Base-by-base conservation (phyloP, 2,113 vertebrate genomes). In the Cyprinus carpio region DNA sequence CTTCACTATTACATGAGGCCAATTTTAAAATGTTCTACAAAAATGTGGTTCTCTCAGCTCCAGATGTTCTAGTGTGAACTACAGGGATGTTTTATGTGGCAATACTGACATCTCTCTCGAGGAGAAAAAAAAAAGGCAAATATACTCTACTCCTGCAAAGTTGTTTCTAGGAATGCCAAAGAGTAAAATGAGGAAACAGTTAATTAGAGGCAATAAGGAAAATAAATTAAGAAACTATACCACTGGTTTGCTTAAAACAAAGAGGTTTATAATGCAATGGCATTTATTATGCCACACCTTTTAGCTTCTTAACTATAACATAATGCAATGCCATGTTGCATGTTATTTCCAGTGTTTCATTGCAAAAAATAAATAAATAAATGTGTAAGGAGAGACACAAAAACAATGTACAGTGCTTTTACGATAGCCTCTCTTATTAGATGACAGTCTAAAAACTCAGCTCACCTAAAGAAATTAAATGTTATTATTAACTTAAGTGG, bases 61-160 rank as follows among this genome's bases (percentile, higher is more conserved):
- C 83, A 87, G 86, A 87, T 82, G 86, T 84, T 51, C 49, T 16
- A 18, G 54, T 9, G 18, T 13, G 29, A 81, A 18, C 37, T 29
- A 54, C 27, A 18, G 54, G 54, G n/a, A 20, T 80, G 78, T 85
- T 82, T 79, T 4, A 83, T 81, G 75, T 54, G 65, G 75, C 5
- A n/a, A 67, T 75, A 56, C 56, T 46, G 10, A 74, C 69, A 27
- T 83, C n/a, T 74, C 27, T 76, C 43, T 77, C 54, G 31, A 82
- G 29, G 54, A 31, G 25, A 74, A 51, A 69, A 72, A 78, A 75
- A 27, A n/a, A 60, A 27, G 18, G 58, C 56, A 76, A n/a, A 12
- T 60, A 58, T 51, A n/a, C 43, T 29, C 6, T 43, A 16, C 27
- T 7, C 64, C n/a, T 80, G 37, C 6, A n/a, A n/a, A 40, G 37